Evolutionary conservation across 2,888 invertebrate species (phyloP).

Genomic region (Rotaria macrura): DNA sequence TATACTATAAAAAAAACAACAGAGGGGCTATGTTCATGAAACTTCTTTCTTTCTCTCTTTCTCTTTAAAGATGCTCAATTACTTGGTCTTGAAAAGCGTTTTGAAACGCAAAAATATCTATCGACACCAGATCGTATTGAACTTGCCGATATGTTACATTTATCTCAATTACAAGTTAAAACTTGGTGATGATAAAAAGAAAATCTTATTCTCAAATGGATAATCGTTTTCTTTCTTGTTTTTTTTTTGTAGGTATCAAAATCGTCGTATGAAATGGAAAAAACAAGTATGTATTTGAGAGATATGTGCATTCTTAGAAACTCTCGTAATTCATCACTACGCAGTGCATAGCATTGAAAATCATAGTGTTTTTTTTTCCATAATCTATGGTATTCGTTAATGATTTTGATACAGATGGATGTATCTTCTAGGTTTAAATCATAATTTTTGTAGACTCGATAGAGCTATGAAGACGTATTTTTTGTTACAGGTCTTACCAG

Average conservation of each 20-base stretch:
- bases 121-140: constrained; percentile 51
- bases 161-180: constrained; percentile 52
- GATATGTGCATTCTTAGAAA: too few species aligned
- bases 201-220: neutral
- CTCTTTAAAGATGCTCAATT: constrained; percentile 38
- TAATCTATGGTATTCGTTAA: too few species aligned
- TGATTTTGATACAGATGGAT: too few species aligned
- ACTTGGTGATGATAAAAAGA: constrained; percentile 44
- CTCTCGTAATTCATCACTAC: too few species aligned
- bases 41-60: neutral
- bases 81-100: constrained; percentile 49
- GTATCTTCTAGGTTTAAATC: too few species aligned
- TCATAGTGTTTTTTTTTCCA: too few species aligned
- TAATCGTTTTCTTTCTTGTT: neutral
- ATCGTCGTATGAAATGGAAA: constrained; percentile 53
- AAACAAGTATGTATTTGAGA: constrained; percentile 44
- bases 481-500: too few species aligned
- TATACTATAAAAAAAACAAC: neutral
- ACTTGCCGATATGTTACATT: constrained; percentile 48
- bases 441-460: too few species aligned
- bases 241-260: constrained; percentile 45
- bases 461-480: too few species aligned
- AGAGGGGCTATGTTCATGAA: too few species aligned
- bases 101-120: constrained; percentile 51
- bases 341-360: too few species aligned